Evolutionary conservation across 1,140 invertebrate genomes (phyloP), one percentile per base, ranked within the genome.

Genomic region (Halotydeus destructor): DNA sequence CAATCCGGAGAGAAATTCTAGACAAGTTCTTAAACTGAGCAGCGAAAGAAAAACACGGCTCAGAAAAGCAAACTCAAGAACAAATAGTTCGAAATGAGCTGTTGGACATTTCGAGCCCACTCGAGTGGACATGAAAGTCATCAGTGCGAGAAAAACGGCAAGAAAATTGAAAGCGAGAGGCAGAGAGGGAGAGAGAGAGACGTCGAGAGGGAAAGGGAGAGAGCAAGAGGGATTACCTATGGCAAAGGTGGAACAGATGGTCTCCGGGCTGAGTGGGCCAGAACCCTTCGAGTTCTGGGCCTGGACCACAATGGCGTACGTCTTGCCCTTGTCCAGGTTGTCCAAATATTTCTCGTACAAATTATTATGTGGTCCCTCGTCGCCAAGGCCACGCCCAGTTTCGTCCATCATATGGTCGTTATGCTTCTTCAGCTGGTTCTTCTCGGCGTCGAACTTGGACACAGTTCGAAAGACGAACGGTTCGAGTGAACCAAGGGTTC

Each of bases 241-340:
- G 58, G 80, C 76, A 55, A 79, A 62, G n/a, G 78, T 83, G 52
- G 78, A 74, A 0, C 75, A 74, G 0, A 69, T 65, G 0, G 73
- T 64, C 31, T 76, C 71, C 36, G 78, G 72, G 0, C 76, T 78
- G 0, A 75, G 59, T 3, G 81, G 82, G 22, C 81, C 80, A 14
- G 58, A 55, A 3, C 67, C 67, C 41, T 61, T 56, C 2, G 47
- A 46, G 44, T 63, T 63, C 46, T 53, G 63, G 25, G 57, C 58
- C 47, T 62, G 60, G 3, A 62, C 49, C 3, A 60, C 54, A 19
- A 62, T 49, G 11, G 39, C 44, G 43, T 62, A 62, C 16, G 54
- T 49, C 4, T 58, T 60, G 37, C 50, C 56, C n/a, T 56, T 52
- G 32, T 48, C 44, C n/a, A 62, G 46, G 28, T 50, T 47, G 9